phyloP scores from a whole-genome alignment of 92 coral and sea anemone species.

The Epizoanthus scotinus region DNA sequence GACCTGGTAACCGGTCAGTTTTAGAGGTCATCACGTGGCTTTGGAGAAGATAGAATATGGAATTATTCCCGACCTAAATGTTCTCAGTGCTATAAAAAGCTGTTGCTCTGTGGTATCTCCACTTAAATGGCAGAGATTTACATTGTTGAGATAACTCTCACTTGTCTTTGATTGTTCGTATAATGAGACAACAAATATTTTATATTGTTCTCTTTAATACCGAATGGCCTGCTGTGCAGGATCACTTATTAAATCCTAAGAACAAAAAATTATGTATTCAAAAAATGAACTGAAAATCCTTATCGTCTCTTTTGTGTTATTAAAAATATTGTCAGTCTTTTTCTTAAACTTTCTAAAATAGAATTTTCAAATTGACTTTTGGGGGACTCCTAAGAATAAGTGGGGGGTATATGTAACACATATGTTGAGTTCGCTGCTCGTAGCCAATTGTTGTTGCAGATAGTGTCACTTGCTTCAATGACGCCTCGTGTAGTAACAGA shows the following conservation, averaged over 20 bases:
- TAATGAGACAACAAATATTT: neutral
- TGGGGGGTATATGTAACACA: neutral
- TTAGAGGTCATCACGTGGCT: slow-evolving; percentile 36
- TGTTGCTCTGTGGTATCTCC: neutral
- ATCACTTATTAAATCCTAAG: neutral
- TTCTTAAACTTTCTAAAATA: neutral
- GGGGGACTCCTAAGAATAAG: neutral
- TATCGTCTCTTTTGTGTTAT: neutral
- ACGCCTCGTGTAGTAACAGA: too few species aligned
- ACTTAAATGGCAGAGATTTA: neutral
- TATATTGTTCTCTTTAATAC: neutral
- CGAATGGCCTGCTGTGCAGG: slow-evolving; percentile 21
- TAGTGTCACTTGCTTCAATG: too few species aligned
- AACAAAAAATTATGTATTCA: neutral
- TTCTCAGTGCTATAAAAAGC: neutral
- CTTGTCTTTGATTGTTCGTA: neutral
- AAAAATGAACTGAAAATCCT: neutral
- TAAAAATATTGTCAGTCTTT: neutral
- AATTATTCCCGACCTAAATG: neutral
- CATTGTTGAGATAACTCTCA: neutral
- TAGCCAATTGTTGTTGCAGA: too few species aligned
- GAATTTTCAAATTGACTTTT: neutral
- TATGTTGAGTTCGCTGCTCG: too few species aligned
- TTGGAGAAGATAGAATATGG: slow-evolving; percentile 29
- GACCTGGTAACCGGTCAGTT: slow-evolving; percentile 65